Evolutionary conservation across 2,888 invertebrate genomes (phyloP), one percentile per base, ranked within the genome.

Genomic region (Conistra vaccinii): DNA sequence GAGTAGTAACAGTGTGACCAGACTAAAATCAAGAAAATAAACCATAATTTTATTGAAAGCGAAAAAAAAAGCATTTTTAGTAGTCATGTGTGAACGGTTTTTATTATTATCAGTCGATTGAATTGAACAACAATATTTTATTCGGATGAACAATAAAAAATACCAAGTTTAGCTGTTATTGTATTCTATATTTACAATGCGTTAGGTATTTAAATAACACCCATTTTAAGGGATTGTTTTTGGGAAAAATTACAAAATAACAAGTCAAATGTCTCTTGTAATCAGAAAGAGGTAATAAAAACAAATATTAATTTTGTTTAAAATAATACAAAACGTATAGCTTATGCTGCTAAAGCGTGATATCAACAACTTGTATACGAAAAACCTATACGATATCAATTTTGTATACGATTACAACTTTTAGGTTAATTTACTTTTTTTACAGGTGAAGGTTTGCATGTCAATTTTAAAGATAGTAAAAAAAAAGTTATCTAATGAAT

Each of bases 351-450:
- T n/a, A 61, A 61, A 35, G n/a, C n/a, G n/a, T n/a, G 20, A 66
- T 35, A 80, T 71, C 51, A 79, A 70, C 20, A 69, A 14, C 14
- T 65, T 65, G 80, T 80, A 80, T 80, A 80, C 84, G 81, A 80
- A 71, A 0, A 17, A 61, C 10, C 14, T 26, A 60, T 80, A 80
- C 48, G 32, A 80, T 80, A 84, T 84, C 67, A 80, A 60, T 58
- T 79, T 63, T 51, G 85, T 84, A 80, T 80, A 80, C 81, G 67
- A 84, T 17, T 39, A 23, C 14, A 29, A 32, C 20, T 1, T 61
- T 39, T 68, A 57, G 9, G 26, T 58, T 70, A n/a, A 57, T 83
- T 78, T 63, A 58, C 26, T 29, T 76, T 29, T 76, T 29, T 17
- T 17, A 57, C 57, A 57, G 7, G 5, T 12, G 10, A 51, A 51